These are phyloP conservation scores for Ctenomys sociabilis DNA, from an alignment of 2,113 vertebrate genomes.

Conservation along the genomic window DNA sequence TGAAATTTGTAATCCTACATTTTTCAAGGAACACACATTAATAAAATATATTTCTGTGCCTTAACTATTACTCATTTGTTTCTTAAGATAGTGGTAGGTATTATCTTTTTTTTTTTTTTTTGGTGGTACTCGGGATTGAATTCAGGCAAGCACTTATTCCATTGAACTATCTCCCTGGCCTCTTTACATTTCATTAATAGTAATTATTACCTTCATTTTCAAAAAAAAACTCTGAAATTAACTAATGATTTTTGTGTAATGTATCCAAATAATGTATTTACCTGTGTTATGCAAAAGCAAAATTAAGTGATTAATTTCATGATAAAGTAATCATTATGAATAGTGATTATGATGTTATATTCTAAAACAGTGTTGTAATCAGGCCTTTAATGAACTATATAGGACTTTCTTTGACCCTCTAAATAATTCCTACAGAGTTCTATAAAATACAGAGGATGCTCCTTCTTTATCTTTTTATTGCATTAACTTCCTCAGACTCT, in stretches of 20 bases:
- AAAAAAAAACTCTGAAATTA: not conserved
- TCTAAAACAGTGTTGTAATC: not conserved
- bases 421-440: not conserved
- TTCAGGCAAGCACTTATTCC: too few relatives aligned
- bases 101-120: not conserved
- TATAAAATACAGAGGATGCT: not conserved
- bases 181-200: too few relatives aligned
- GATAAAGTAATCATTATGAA: not conserved
- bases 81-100: not conserved
- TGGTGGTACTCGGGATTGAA: too few relatives aligned
- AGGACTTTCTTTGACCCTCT: not conserved
- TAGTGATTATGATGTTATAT: slow-evolving; percentile 4
- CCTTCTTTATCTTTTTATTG: not conserved
- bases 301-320: slow-evolving; percentile 34
- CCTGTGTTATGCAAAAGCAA: not conserved
- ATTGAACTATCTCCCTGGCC: too few relatives aligned
- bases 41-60: not conserved
- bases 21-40: not conserved
- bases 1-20: slow-evolving; percentile 1
- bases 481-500: not conserved
- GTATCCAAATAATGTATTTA: slow-evolving; percentile 2
- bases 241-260: slow-evolving; percentile 18
- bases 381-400: not conserved
- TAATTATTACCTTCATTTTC: too few relatives aligned
- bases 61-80: not conserved